Conservation (phyloP, 92 coral and sea anemone species). For the Blastomussa wellsi region DNA sequence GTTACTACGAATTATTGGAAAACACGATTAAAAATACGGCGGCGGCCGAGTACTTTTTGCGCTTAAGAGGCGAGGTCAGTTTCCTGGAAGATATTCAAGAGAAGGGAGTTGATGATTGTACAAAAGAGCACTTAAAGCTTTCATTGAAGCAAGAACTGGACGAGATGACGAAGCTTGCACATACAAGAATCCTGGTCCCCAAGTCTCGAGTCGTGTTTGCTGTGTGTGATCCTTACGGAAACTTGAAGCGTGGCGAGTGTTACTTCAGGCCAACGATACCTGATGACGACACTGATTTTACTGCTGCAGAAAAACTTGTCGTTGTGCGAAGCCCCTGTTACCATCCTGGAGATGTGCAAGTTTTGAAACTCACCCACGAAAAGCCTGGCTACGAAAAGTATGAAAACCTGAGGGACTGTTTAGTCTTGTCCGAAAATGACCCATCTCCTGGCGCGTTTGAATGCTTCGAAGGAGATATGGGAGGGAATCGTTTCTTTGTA, state of each 20-base stretch:
- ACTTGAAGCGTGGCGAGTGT: constrained; percentile 58
- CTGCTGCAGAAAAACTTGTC: constrained; percentile 44
- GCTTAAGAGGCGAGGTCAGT: constrained; percentile 42
- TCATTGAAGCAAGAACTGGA: constrained; percentile 31
- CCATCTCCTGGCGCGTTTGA: constrained; percentile 53
- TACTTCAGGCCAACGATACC: constrained; percentile 70
- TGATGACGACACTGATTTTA: constrained; percentile 48
- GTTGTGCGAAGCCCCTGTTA: constrained; percentile 65
- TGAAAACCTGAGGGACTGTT: constrained; percentile 61
- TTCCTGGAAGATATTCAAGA: constrained; percentile 43
- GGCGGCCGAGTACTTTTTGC: constrained; percentile 54
- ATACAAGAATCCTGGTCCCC: constrained; percentile 54
- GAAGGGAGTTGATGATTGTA: constrained; percentile 27
- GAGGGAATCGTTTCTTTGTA: constrained; percentile 64
- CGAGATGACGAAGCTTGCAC: background rate
- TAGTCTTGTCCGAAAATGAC: constrained; percentile 58
- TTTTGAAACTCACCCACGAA: constrained; percentile 47
- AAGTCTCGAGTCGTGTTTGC: constrained; percentile 73
- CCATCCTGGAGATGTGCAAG: constrained; percentile 64
- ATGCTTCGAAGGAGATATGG: constrained; percentile 53
- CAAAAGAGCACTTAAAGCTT: background rate
- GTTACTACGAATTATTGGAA: constrained; percentile 51
- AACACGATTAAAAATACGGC: constrained; percentile 44
- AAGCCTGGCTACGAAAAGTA: constrained; percentile 40
- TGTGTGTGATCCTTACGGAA: constrained; percentile 61